Base-by-base conservation (phyloP, 1,140 invertebrate species). In the Brachionus calyciflorus region DNA sequence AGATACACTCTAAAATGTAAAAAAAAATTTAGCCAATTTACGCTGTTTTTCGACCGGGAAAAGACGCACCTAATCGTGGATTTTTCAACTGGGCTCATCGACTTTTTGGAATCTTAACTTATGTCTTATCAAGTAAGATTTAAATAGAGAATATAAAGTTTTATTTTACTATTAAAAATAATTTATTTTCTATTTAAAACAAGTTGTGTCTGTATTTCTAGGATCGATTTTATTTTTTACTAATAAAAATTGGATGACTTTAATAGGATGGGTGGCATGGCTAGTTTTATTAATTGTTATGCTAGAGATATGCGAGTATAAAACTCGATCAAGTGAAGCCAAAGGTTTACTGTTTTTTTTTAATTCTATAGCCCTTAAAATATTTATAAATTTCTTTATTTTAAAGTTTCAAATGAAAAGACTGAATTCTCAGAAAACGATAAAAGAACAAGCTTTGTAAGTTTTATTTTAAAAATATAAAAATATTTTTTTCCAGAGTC, bases 71-170 rank as follows among this genome's bases (percentile, higher is more conserved):
- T n/a, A 60, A 37, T 17, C 55, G 55, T 60, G 28, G 28, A 6
- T 33, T 60, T 2, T 60, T 60, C 17, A 60, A 60, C 37, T 60
- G 55, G 55, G 10, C 37, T 17, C 55, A 60, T 37, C 33, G 55
- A 60, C n/a, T 60, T 17, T 40, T 60, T 60, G 55, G 55, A 7
- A 60, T 60, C 19, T 33, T 40, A 17, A 19, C 30, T 9, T 60
- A 37, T n/a, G 17, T 60, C 37, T 19, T 37, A 12, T 33, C 55
- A 17, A 33, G 55, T 60, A 60, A 60, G 24, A 17, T 17, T 37
- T 19, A 19, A 6, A 6, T 19, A 19, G 2, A 19, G 9, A 37
- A 37, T 9, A 37, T 37, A 5, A 37, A 37, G 33, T 37, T 37
- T 37, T 37, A 9, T 5, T 37, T 37, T n/a, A n/a, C n/a, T n/a